A percentile compares a stretch with the other conserved stretches of the same genome.
Evolutionary conservation across 2,888 invertebrate genomes (phyloP).

Genomic region (Lochmaea capreae): DNA sequence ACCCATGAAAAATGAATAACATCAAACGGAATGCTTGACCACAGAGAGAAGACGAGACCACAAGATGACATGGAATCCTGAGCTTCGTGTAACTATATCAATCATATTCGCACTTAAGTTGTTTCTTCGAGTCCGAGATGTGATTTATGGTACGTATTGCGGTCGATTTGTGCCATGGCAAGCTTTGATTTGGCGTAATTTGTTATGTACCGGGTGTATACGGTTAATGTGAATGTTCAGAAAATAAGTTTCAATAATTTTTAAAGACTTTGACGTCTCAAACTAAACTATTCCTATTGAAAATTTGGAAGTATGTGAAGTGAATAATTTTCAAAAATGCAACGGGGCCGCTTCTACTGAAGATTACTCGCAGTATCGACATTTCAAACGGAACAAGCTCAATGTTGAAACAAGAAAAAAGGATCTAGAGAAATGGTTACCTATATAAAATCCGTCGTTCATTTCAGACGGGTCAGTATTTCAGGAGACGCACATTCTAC

Average conservation of each 20-base stretch:
- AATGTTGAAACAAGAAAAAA: too few relatives aligned
- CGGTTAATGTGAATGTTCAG: background rate
- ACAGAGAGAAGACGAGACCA: conserved; percentile 10
- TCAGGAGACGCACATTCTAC: too few relatives aligned
- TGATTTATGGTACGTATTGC: conserved; percentile 35
- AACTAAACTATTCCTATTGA: too few relatives aligned
- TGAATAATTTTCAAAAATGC: background rate
- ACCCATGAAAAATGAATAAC: conserved; percentile 30
- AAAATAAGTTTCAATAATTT: too few relatives aligned
- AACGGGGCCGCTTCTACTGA: background rate
- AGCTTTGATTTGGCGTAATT: conserved; percentile 31
- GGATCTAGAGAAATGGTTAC: too few relatives aligned
- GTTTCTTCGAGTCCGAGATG: conserved; percentile 23
- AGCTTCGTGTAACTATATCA: conserved; percentile 29
- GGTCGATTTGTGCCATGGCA: conserved; percentile 35
- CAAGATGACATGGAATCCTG: conserved; percentile 31
- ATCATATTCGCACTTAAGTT: conserved; percentile 39
- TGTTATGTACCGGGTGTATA: conserved; percentile 23
- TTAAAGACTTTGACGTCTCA: too few relatives aligned
- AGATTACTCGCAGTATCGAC: too few relatives aligned
- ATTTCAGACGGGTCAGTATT: too few relatives aligned
- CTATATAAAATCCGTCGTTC: too few relatives aligned
- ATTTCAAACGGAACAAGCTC: too few relatives aligned
- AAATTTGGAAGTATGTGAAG: too few relatives aligned
- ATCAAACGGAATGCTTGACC: conserved; percentile 23